Evolutionary conservation across 2,888 invertebrate species (phyloP), one percentile per base, ranked within the genome.

Genomic region (Patella ulyssiponensis): DNA sequence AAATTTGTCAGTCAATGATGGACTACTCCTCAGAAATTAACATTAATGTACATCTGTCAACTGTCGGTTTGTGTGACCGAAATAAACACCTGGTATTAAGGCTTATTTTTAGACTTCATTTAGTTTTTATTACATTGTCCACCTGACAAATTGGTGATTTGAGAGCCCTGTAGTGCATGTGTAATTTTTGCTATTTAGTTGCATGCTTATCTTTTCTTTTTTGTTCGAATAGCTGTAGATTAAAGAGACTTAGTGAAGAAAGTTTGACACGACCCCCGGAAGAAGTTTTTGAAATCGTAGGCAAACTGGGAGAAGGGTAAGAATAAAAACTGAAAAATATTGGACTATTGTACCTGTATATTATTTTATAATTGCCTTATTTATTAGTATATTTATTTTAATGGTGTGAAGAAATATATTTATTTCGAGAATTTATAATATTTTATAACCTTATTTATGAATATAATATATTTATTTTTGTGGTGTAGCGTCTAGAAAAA

Each of bases 221-320:
- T 74, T 74, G 70, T 53, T n/a, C 52, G 44, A 77, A 33, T 80
- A 74, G 75, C 74, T 73, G 74, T 77, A 73, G 83, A 73, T 80
- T 86, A 73, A 84, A 83, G 72, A 77, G 85, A 93, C 94, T 99
- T 89, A 98, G 98, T 51, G 98, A 98, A 92, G 97, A 98, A 93
- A 97, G 96, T 92, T 94, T 99, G 89, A 96, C 98, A 84, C 95
- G 98, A 88, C 97, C 98, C 90, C 98, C 98, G 0, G 99, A 99
- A 92, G 98, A 99, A 93, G 98, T 99, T 72, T 99, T 99, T 92
- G 98, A 99, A 92, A 97, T 99, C 89, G 96, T 99, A 91, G 98
- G 98, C 93, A 99, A 99, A 92, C 94, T 99, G 79, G 99, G 99
- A 85, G 98, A 99, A 93, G 99, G 99, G 94, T 94, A 90, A 92